Percentiles rank a stretch among this genome's conserved stretches.
Conservation (phyloP, 2,113 vertebrate genomes). For the Pica pica region DNA sequence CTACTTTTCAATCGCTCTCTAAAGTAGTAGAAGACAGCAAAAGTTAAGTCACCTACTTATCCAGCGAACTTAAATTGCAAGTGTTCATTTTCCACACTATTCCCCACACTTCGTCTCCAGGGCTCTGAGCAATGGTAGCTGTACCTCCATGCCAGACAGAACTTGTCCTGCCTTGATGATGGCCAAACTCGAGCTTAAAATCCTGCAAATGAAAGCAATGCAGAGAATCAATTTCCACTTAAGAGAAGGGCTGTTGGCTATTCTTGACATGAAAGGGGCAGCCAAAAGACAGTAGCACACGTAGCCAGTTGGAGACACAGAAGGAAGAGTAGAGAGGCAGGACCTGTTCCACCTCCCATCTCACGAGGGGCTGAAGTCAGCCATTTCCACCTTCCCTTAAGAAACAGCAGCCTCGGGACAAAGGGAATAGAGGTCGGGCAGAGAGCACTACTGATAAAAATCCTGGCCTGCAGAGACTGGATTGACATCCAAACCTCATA, state of each 20-base stretch:
- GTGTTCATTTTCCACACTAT: conserved; percentile 86
- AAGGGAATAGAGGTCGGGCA: background rate
- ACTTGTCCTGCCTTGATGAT: conserved; percentile 64
- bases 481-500: background rate
- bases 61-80: conserved; percentile 75
- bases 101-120: conserved; percentile 89
- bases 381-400: background rate
- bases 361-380: background rate
- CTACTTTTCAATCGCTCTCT: background rate
- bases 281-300: background rate
- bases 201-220: conserved; percentile 73
- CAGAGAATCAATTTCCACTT: background rate
- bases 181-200: conserved; percentile 85
- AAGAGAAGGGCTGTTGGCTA: background rate
- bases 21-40: background rate
- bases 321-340: background rate
- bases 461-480: background rate
- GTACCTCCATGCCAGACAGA: conserved; percentile 85
- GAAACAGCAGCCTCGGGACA: background rate
- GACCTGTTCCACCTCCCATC: background rate
- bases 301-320: background rate
- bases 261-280: background rate
- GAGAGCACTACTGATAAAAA: background rate
- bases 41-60: conserved; percentile 81
- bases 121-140: conserved; percentile 83